Evolutionary conservation across 2,113 vertebrate genomes (phyloP).

Genomic region (Pampusana beccarii): DNA sequence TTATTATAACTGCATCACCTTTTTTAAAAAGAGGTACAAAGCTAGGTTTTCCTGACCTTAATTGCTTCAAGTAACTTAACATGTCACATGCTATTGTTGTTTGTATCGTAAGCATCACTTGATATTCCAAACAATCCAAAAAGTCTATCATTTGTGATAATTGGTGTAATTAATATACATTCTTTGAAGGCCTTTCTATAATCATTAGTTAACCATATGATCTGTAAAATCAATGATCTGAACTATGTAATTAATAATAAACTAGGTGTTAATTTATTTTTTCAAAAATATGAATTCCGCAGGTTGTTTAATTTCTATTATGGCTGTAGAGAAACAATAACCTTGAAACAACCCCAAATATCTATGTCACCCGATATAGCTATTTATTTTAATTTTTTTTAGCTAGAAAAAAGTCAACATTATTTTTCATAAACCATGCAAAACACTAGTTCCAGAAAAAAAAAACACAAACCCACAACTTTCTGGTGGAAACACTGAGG

Average conservation of each 20-base stretch:
- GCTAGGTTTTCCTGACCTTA: constrained; percentile 36
- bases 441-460: background rate
- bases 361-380: background rate
- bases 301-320: background rate
- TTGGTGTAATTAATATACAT: constrained; percentile 40
- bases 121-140: constrained; percentile 51
- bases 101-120: background rate
- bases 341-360: background rate
- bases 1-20: constrained; percentile 28
- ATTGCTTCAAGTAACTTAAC: constrained; percentile 38
- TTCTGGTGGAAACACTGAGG: background rate
- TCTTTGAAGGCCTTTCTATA: constrained; percentile 54
- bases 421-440: background rate
- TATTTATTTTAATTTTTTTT: background rate
- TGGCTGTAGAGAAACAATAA: background rate
- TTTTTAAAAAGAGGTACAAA: background rate
- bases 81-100: constrained; percentile 29
- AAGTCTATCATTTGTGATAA: constrained; percentile 38
- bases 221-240: constrained; percentile 68
- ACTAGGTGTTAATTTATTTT: constrained; percentile 39
- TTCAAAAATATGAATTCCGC: constrained; percentile 26
- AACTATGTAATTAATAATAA: constrained; percentile 61
- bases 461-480: no score
- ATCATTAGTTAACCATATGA: constrained; percentile 54
- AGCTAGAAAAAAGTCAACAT: background rate